These are phyloP conservation scores for Stichopus horrens DNA, from an alignment of 53 echinoderm and acorn worm genomes.

Conservation along the genomic window DNA sequence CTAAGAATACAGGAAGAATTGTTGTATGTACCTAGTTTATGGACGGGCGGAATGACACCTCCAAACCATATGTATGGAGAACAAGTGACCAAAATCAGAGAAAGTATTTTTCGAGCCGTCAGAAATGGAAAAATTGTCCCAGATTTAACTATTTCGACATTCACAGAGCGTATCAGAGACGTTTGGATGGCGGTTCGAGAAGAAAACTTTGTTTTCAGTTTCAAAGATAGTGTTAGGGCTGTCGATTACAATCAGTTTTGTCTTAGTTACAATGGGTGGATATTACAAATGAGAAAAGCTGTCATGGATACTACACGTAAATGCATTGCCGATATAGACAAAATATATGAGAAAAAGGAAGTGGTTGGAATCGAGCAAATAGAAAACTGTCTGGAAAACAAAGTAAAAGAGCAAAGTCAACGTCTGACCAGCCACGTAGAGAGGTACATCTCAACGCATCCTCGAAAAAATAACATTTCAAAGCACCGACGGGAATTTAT, in stretches of 20 bases:
- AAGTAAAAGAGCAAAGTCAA: not conserved
- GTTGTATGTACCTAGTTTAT: slow-evolving; percentile 20
- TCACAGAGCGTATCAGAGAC: not conserved
- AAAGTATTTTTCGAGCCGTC: not conserved
- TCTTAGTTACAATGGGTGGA: slow-evolving; percentile 25
- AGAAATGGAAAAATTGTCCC: not conserved
- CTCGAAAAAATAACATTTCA: not conserved
- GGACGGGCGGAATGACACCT: slow-evolving; percentile 24
- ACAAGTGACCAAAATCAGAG: not conserved
- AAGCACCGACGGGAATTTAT: not conserved
- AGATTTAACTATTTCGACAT: slow-evolving; percentile 4
- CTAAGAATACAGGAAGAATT: slow-evolving; percentile 1
- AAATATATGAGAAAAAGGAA: too few relatives aligned
- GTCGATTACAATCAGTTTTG: slow-evolving; percentile 10
- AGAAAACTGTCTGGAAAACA: too few relatives aligned
- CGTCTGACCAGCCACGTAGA: not conserved
- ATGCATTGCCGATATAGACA: not conserved
- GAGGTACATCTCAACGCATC: not conserved
- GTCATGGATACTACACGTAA: not conserved
- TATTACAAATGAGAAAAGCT: slow-evolving; percentile 16
- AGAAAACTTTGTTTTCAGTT: slow-evolving; percentile 21
- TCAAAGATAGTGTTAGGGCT: slow-evolving; percentile 9
- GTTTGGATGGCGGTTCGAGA: slow-evolving; percentile 1
- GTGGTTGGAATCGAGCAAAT: too few relatives aligned
- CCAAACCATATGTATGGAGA: slow-evolving; percentile 34